These are phyloP conservation scores for Moxostoma hubbsi DNA, from an alignment of 2,797 vertebrate genomes.

Conservation along the genomic window DNA sequence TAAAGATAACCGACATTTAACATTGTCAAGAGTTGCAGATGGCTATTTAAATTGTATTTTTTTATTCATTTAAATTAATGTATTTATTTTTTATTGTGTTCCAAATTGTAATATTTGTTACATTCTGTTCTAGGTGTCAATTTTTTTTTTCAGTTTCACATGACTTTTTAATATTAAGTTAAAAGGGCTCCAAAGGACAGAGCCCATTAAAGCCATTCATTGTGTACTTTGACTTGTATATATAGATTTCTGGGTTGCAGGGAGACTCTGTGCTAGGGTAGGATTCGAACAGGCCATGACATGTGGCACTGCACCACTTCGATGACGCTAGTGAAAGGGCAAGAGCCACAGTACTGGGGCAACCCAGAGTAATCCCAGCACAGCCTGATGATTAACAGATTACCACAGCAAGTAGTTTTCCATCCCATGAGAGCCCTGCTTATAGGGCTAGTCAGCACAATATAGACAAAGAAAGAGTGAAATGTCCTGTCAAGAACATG, in stretches of 20 bases:
- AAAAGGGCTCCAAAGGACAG: not conserved
- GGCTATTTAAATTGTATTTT: too few species aligned
- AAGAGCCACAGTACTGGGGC: constrained; percentile 10
- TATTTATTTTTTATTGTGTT: too few species aligned
- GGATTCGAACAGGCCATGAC: constrained; percentile 3
- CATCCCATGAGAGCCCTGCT: constrained; percentile 65
- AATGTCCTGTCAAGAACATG: too few species aligned
- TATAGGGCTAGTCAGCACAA: constrained; percentile 35
- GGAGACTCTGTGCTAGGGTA: not conserved
- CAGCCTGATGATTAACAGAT: constrained; percentile 78
- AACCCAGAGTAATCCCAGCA: constrained; percentile 68
- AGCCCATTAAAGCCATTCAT: not conserved
- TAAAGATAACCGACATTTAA: too few species aligned
- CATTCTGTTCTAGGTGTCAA: too few species aligned
- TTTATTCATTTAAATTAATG: too few species aligned
- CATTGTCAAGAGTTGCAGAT: too few species aligned
- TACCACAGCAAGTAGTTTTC: constrained; percentile 74
- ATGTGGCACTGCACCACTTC: not conserved
- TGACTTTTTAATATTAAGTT: too few species aligned
- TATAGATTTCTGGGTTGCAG: too few species aligned
- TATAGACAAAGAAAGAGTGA: constrained; percentile 35
- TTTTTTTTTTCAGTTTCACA: too few species aligned
- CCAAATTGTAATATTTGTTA: too few species aligned
- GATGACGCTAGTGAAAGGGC: not conserved
- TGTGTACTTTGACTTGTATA: too few species aligned